Percentiles rank a stretch among this genome's conserved stretches.
Conservation (phyloP, 2,113 vertebrate genomes). For the Alligator sinensis region DNA sequence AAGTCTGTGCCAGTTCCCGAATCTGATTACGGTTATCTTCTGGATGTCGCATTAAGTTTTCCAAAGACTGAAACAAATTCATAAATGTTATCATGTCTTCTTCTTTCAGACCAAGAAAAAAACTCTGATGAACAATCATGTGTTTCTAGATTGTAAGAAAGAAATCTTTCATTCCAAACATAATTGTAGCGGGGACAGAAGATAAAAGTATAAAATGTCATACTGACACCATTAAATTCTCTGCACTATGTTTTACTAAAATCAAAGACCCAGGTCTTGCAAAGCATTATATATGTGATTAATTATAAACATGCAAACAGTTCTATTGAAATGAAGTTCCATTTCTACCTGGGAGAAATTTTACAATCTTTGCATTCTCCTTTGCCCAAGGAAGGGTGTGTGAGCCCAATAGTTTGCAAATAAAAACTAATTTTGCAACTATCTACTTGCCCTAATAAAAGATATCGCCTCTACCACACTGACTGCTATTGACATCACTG, state of each 20-base stretch:
- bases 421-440: too few species aligned
- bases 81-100: conserved; percentile 16
- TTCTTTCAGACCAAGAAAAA: neutral
- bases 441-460: too few species aligned
- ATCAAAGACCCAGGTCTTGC: neutral
- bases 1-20: conserved; percentile 92
- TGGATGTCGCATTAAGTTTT: conserved; percentile 90
- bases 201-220: neutral
- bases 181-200: neutral
- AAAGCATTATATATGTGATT: neutral
- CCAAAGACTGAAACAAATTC: conserved; percentile 84
- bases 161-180: neutral
- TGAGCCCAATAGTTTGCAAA: too few species aligned
- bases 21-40: conserved; percentile 98
- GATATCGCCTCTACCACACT: too few species aligned
- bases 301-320: neutral
- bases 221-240: neutral
- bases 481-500: too few species aligned
- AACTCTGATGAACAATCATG: neutral
- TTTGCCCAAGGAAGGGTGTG: too few species aligned
- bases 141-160: neutral
- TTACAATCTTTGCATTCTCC: too few species aligned
- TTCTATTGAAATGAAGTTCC: too few species aligned
- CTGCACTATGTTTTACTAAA: fast-evolving
- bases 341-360: too few species aligned